Evolutionary conservation across 2,888 invertebrate genomes (phyloP).

Genomic region (Drosophila formosana): DNA sequence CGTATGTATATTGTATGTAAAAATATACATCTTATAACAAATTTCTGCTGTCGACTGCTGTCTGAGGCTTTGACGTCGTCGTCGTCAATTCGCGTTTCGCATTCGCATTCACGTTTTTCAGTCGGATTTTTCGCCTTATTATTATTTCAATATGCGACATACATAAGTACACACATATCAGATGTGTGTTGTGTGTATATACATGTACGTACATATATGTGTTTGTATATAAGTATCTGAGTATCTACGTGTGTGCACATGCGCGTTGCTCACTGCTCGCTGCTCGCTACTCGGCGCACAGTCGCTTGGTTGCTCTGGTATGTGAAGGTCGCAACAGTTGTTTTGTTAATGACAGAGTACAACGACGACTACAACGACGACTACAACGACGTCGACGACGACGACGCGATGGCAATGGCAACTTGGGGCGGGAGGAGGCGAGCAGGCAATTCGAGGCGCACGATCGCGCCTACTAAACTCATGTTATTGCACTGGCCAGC

Average conservation of each 20-base stretch:
- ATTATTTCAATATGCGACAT: conserved; percentile 73
- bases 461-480: conserved; percentile 38
- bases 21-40: conserved; percentile 56
- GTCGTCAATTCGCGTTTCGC: conserved; percentile 59
- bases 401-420: conserved; percentile 23
- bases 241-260: conserved; percentile 56
- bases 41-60: conserved; percentile 67
- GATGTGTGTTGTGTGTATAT: conserved; percentile 13
- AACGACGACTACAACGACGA: conserved; percentile 49
- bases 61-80: conserved; percentile 72
- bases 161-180: conserved; percentile 16
- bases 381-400: conserved; percentile 37
- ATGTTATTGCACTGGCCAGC: conserved; percentile 6
- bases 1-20: conserved; percentile 10
- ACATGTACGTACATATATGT: conserved; percentile 21
- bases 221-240: conserved; percentile 30
- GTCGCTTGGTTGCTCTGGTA: conserved; percentile 84
- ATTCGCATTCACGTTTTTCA: conserved; percentile 77
- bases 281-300: conserved; percentile 64
- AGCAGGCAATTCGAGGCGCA: conserved; percentile 26
- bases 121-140: conserved; percentile 78
- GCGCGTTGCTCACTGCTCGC: conserved; percentile 33
- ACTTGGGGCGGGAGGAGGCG: neutral
- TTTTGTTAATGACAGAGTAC: conserved; percentile 84
- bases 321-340: conserved; percentile 85